Base-by-base conservation (phyloP, 2,797 vertebrate species). In the Cyprinodon diabolis region DNA sequence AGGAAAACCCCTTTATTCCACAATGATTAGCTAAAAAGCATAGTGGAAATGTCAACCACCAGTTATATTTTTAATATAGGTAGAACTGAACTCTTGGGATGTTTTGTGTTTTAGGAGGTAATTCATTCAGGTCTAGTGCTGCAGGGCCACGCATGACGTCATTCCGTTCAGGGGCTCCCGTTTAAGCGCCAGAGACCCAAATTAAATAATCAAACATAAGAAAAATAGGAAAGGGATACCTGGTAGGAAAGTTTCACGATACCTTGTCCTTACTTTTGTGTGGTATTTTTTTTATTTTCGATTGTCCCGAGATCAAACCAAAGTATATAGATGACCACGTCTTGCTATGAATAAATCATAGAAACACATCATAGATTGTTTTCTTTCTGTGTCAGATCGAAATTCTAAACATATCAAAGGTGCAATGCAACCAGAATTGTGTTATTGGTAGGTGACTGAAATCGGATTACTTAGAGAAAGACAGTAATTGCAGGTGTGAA, bases 61-160 rank as follows among this genome's bases (percentile, higher is more conserved):
- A 0, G 0, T 55, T 65, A 7, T 4, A 1, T 51, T 70, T 71
- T 60, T 4, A 4, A 19, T 25, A n/a, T 45, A 77, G n/a, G 14
- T 51, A 52, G 1, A 4, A 23, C 63, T 63, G 70, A 4, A 21
- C 37, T 71, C n/a, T 69, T 65, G 3, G 9, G 9, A 4, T 35
- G 63, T 1, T 23, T 68, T 17, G 25, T 12, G 35, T 71, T 15
- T 47, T 43, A n/a, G 72, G 35, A 72, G 48, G 37, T 58, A 68
- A 51, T 71, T 56, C 81, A 82, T 84, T 85, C 66, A 81, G 77
- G 51, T 76, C 74, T 71, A 74, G 68, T 76, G 14, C 73, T 56
- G 82, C 69, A 58, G 78, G 89, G 90, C 85, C 90, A 76, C 37
- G 45, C 8, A 69, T 91, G 87, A 90, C 86, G 91, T 89, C 91